These are phyloP conservation scores for Leptinotarsa lineolata DNA, from an alignment of 1,140 invertebrate species.

Conservation along the genomic window DNA sequence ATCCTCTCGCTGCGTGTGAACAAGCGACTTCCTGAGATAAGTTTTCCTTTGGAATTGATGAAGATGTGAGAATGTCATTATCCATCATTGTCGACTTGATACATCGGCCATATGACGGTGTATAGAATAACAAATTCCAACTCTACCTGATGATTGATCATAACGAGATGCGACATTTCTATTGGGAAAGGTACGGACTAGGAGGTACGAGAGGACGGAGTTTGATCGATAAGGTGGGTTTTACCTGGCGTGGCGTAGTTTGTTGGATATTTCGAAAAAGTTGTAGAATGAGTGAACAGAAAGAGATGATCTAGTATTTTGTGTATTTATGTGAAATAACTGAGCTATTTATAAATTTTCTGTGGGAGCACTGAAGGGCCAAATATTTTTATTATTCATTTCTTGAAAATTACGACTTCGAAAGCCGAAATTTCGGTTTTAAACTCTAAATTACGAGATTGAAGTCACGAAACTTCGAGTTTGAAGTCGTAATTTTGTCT, in stretches of 20 bases:
- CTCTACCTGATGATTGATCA: background rate
- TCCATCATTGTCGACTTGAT: slow-evolving; percentile 5
- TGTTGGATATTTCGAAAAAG: background rate
- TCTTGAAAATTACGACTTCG: too few species aligned
- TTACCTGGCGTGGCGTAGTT: background rate
- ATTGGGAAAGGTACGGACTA: background rate
- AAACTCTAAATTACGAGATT: too few species aligned
- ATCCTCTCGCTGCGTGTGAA: background rate
- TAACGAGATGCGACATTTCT: background rate
- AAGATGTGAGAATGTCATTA: background rate
- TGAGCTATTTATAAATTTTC: too few species aligned
- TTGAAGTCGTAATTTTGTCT: too few species aligned
- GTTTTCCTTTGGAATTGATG: background rate
- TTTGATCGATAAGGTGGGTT: background rate
- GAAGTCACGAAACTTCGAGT: too few species aligned
- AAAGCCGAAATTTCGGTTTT: too few species aligned
- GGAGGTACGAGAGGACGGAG: background rate
- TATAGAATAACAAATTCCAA: slow-evolving; percentile 1
- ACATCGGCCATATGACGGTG: background rate
- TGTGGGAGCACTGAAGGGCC: too few species aligned
- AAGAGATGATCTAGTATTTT: too few species aligned
- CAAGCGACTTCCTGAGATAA: background rate
- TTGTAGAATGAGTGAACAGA: too few species aligned
- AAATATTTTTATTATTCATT: too few species aligned
- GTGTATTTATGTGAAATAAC: too few species aligned